Conservation (phyloP, 2,113 vertebrate genomes). For the Acrocephalus arundinaceus region DNA sequence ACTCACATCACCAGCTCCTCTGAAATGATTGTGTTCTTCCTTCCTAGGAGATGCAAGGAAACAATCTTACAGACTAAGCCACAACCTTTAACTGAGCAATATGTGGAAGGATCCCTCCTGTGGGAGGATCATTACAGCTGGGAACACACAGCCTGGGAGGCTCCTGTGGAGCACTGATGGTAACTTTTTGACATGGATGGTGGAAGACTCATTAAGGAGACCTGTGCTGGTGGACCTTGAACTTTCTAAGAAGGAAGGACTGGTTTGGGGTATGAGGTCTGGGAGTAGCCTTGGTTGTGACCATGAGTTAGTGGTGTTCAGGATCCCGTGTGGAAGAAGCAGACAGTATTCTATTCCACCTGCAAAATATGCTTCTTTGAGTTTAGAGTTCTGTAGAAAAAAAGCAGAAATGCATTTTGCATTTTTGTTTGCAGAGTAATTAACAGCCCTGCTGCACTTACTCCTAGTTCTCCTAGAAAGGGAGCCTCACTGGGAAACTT, state of each 20-base stretch:
- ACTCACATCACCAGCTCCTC: not conserved
- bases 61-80: not conserved
- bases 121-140: not conserved
- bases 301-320: not conserved
- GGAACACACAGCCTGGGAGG: not conserved
- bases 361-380: not conserved
- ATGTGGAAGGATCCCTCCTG: rapidly evolving
- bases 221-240: not conserved
- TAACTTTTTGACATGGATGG: no score
- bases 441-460: not conserved
- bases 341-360: not conserved
- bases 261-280: not conserved
- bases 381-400: not conserved
- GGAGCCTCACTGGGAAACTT: not conserved
- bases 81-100: not conserved
- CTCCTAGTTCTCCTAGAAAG: not conserved
- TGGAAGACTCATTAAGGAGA: not conserved
- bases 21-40: rapidly evolving
- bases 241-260: not conserved
- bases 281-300: not conserved
- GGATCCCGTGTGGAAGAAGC: not conserved
- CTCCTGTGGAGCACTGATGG: not conserved
- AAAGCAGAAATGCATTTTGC: not conserved
- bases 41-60: not conserved
- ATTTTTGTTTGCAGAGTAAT: not conserved